Base-by-base conservation (phyloP, 2,888 invertebrate genomes). In the Idaea biselata region DNA sequence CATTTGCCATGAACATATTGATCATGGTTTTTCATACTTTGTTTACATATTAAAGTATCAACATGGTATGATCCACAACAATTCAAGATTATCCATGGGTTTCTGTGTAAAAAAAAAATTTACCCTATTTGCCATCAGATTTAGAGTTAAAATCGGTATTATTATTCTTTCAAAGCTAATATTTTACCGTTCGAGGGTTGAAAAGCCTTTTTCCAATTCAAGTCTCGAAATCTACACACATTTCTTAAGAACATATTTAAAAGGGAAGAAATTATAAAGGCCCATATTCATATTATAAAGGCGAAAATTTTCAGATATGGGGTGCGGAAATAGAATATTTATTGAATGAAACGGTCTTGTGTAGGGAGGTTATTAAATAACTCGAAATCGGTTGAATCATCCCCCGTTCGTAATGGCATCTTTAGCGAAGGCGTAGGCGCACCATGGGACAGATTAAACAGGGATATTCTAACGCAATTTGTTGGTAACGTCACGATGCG, bases 311-410 rank as follows among this genome's bases (percentile, higher is more conserved):
- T 59, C 57, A 60, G 58, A 60, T 62, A 63, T 59, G 61, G 57
- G 64, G 58, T 54, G 58, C 60, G 60, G 62, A 57, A 56, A 66
- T 66, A 60, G 63, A 64, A 63, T 70, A 65, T 62, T 65, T 63
- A 69, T 70, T 70, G 70, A 68, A 69, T 65, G 67, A 61, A 62
- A 62, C 62, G 6, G 31, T 2, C 25, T 6, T 17, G 31, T 18
- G 60, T 55, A 58, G 62, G 66, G 64, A 60, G 65, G 68, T 70
- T 68, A 68, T 70, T 67, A 60, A 70, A 70, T 70, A 68, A 67
- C 68, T 61, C 63, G 59, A 62, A 65, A 69, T 65, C 64, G 65
- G 60, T 61, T 18, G 62, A 62, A 66, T 65, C 64, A 65, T 63
- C 66, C 62, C 61, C 64, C 62, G 62, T 60, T 61, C 61, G 63